Evolutionary conservation across 1,140 invertebrate genomes (phyloP), one percentile per base, ranked within the genome.

Genomic region (Drosophila kurseongensis): DNA sequence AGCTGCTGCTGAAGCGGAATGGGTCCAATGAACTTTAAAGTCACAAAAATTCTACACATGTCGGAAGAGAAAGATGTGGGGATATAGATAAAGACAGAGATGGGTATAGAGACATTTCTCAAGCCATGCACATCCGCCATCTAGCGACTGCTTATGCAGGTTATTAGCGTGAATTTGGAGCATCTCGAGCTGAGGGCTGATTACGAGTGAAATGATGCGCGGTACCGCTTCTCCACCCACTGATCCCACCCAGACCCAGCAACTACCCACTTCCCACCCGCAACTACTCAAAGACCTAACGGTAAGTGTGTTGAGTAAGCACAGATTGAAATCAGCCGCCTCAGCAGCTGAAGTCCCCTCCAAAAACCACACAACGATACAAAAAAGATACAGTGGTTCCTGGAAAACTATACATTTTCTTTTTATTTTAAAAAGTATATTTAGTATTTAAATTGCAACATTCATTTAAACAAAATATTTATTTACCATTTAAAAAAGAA

Each of bases 21-120:
- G 80, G 47, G 88, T 85, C 62, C 83, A 91, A 91, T 66, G 89
- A 91, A 84, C 88, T 89, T 45, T 77, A 51, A 68, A 78, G 50
- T 56, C 57, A 69, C 45, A 69, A 71, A 79, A 79, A 69, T 65
- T 56, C 71, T 42, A 63, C 63, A 63, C 44, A 60, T 57, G 40
- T 61, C 14, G 52, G n/a, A 8, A 27, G 18, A 8, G 32, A 14
- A 13, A 23, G 50, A 54, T 14, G 7, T 7, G 47, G 42, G 36
- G 4, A 16, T n/a, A 42, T 59, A 10, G 40, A 47, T 50, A 36
- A 18, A 40, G 57, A 32, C 8, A 36, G 16, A 65, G 45, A 42
- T 40, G 32, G 23, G 18, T 9, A 41, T 32, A 36, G n/a, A n/a
- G 8, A 35, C 27, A 51, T 27, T 50, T 71, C 67, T 71, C 50